Evolutionary conservation across 1,140 invertebrate species (phyloP).

Genomic region (Littorina saxatilis): DNA sequence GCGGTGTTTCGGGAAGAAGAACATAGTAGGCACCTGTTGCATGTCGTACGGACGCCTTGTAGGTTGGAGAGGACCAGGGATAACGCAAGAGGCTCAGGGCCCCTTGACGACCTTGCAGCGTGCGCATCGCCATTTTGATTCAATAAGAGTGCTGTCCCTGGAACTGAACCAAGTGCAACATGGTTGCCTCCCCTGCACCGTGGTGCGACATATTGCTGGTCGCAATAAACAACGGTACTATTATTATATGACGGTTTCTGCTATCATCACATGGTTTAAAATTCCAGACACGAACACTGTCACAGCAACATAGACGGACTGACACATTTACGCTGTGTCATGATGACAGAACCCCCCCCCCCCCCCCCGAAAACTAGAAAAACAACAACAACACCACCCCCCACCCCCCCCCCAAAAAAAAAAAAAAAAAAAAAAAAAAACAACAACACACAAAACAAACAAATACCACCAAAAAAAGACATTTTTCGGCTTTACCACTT

Average conservation of each 20-base stretch:
- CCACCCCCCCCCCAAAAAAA: too few species aligned
- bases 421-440: background rate
- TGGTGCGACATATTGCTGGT: background rate
- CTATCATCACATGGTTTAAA: too few species aligned
- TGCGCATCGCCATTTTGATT: conserved; percentile 45
- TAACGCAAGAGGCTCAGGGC: conserved; percentile 19
- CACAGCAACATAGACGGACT: background rate
- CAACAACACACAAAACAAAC: too few species aligned
- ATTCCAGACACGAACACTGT: too few species aligned
- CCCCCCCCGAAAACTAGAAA: too few species aligned
- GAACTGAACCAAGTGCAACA: background rate
- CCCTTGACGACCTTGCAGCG: conserved; percentile 40
- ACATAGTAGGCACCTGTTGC: conserved; percentile 33
- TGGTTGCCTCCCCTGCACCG: too few species aligned
- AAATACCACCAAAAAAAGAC: too few species aligned
- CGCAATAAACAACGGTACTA: too few species aligned
- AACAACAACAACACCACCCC: too few species aligned
- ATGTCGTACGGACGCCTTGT: conserved; percentile 22
- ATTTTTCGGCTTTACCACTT: too few species aligned
- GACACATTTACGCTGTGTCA: background rate
- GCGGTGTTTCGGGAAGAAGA: conserved; percentile 93
- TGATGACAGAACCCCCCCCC: background rate
- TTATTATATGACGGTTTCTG: too few species aligned
- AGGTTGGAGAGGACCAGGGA: conserved; percentile 32
- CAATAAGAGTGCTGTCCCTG: conserved; percentile 8